Base-by-base conservation (phyloP, 1,140 invertebrate species). In the Calliopsis andreniformis region DNA sequence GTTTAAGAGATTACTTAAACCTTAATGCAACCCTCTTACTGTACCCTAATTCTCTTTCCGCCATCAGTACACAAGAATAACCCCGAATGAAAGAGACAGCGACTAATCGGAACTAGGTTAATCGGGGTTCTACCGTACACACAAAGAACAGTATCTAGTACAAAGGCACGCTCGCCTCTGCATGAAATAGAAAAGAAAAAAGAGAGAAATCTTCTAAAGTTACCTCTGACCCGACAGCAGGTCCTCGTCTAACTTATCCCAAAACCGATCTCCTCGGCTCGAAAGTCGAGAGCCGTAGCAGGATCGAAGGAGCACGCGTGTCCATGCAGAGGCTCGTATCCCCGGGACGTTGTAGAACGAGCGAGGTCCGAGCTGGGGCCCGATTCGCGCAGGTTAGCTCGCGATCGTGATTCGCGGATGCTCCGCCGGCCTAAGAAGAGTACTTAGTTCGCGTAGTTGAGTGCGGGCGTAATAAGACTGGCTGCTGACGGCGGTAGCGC, bases 381-480 rank as follows among this genome's bases (percentile, higher is more conserved):
- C 28, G 23, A 58, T 59, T 62, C 45, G 69, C 58, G 45, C 23
- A 28, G 32, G 63, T 20, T 42, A 55, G 18, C 12, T 23, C 47
- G 39, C 49, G 20, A 53, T 56, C 23, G 42, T 53, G 43, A 53
- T 53, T 77, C 67, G 63, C 30, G 53, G 23, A 35, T 39, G 30
- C 69, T 62, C 35, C 53, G 8, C 56, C 78, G 68, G 39, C 43
- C 64, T 80, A 80, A 77, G 67, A 78, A 77, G 78, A 85, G 79
- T 81, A 85, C 64, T 80, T 85, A 85, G 79, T 85, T 85, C 84
- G 82, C 85, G 85, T 84, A 87, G 79, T 84, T 87, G 82, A 87
- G 79, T 84, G 85, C 85, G 85, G 85, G 85, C 84, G 85, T 87
- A 87, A 87, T 87, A 82, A 87, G 85, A 87, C 85, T 87, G 84